Evolutionary conservation across 2,797 vertebrate genomes (phyloP).

Genomic region (Chelmon rostratus): DNA sequence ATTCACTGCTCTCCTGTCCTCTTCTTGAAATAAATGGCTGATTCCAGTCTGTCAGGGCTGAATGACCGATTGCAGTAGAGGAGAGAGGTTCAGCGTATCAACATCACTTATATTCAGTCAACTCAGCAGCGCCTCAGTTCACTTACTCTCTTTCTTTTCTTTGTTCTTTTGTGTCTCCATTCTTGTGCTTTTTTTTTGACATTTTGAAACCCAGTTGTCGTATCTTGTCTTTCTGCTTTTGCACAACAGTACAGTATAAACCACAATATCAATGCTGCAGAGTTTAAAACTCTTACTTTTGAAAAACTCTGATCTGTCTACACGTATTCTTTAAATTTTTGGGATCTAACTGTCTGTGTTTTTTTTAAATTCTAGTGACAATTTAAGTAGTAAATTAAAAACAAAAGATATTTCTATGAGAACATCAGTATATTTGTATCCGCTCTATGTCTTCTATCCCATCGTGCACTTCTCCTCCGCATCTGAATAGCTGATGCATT

Average conservation of each 20-base stretch:
- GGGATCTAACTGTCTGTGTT: not conserved
- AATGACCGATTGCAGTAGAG: slow-evolving; percentile 67
- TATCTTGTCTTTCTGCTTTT: slow-evolving; percentile 1
- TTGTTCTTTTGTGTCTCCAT: not conserved
- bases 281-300: not conserved
- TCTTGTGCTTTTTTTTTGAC: not conserved
- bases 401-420: not conserved
- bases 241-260: not conserved
- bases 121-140: slow-evolving; percentile 44
- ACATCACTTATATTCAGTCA: slow-evolving; percentile 37
- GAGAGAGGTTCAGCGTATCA: slow-evolving; percentile 59
- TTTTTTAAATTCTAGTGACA: not conserved
- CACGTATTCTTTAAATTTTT: not conserved
- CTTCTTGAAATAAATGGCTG: slow-evolving; percentile 36
- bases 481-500: slow-evolving; percentile 16
- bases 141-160: not conserved
- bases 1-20: slow-evolving; percentile 28
- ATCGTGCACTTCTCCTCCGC: slow-evolving; percentile 10
- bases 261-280: not conserved
- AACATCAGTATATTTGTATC: not conserved
- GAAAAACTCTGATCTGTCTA: not conserved
- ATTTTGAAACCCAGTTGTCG: slow-evolving; percentile 2
- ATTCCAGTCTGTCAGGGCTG: slow-evolving; percentile 37
- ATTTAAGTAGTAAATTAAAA: not conserved
- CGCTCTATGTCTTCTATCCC: not conserved